A percentile compares a stretch with the other conserved stretches of the same genome.
Conservation (phyloP, 2,113 vertebrate species). For the Crotalus viridis region DNA sequence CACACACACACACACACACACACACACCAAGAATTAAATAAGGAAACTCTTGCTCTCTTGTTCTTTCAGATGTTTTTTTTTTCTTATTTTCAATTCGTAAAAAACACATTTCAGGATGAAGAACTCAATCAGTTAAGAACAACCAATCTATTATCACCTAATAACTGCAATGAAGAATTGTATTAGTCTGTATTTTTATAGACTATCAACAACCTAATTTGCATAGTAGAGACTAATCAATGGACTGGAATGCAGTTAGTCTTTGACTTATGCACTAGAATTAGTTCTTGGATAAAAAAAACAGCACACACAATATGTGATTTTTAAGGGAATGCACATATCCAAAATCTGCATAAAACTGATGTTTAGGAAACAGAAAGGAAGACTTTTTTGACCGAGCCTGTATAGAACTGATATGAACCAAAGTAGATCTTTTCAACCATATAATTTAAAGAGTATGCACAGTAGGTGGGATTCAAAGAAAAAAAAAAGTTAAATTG, state of each 20-base stretch:
- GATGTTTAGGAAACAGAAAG: neutral
- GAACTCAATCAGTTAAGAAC: neutral
- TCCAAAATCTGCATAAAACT: neutral
- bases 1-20: neutral
- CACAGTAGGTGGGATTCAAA: neutral
- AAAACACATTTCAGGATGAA: neutral
- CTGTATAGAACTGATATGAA: neutral
- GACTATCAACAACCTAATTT: neutral
- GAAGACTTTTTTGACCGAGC: neutral
- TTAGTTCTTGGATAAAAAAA: neutral
- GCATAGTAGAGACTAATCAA: neutral
- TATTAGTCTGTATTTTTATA: neutral
- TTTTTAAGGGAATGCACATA: neutral
- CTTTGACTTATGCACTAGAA: neutral
- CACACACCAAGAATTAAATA: slow-evolving; percentile 45
- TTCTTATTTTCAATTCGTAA: neutral
- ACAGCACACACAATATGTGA: neutral
- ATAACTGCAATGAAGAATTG: neutral
- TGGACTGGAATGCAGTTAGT: neutral
- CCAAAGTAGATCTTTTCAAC: neutral
- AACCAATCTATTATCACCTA: neutral
- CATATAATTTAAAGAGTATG: neutral
- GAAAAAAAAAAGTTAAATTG: neutral
- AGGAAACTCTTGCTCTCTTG: slow-evolving; percentile 49
- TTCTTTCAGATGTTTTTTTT: slow-evolving; percentile 54